Evolutionary conservation across 2,888 invertebrate genomes (phyloP).

Genomic region (Encarsia formosa): DNA sequence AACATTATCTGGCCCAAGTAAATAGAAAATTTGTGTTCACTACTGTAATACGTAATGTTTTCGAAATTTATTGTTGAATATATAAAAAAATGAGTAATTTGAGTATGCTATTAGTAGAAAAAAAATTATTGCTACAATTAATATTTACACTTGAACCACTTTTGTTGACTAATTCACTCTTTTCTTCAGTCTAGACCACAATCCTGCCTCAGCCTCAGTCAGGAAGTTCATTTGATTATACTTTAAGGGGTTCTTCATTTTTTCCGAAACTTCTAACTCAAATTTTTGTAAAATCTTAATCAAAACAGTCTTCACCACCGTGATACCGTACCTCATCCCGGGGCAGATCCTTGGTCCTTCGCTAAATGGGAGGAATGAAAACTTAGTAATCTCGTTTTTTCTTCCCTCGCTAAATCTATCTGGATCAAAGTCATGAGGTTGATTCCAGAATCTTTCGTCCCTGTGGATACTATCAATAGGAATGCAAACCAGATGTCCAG

Average conservation of each 20-base stretch:
- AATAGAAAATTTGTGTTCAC: too few species aligned
- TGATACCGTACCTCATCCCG: slow-evolving; percentile 37
- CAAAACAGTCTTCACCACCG: slow-evolving; percentile 35
- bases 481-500: slow-evolving; percentile 29
- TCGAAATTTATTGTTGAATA: slow-evolving; percentile 3
- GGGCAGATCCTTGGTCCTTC: slow-evolving; percentile 41
- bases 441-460: slow-evolving; percentile 13
- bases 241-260: slow-evolving; percentile 30
- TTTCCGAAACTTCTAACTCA: slow-evolving; percentile 31
- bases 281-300: slow-evolving; percentile 30
- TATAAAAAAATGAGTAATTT: too few species aligned
- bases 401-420: slow-evolving; percentile 14
- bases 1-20: too few species aligned
- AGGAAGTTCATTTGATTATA: not conserved
- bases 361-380: slow-evolving; percentile 36
- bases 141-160: not conserved
- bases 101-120: not conserved
- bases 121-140: not conserved
- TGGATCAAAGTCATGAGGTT: slow-evolving; percentile 12
- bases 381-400: slow-evolving; percentile 30
- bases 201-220: slow-evolving; percentile 3
- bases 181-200: slow-evolving; percentile 20
- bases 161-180: not conserved
- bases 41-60: too few species aligned
- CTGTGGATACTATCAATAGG: slow-evolving; percentile 18